Base-by-base conservation (phyloP, 2,113 vertebrate genomes). In the Anolis carolinensis region DNA sequence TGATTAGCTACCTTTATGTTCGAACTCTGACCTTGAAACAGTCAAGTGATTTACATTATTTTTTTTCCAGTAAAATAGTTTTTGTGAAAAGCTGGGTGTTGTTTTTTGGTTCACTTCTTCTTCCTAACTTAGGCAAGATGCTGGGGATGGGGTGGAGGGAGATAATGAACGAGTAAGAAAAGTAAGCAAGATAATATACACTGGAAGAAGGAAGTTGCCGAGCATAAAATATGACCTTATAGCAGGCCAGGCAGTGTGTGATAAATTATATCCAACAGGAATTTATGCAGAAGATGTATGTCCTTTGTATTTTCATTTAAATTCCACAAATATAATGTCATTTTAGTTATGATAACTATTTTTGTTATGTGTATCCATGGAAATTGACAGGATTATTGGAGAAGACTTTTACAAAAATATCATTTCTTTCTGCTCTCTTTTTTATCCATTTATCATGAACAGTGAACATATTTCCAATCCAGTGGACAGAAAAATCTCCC, bases 311-410 rank as follows among this genome's bases (percentile, higher is more conserved):
- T 89, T 91, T 87, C 32, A 59, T 87, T 68, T 14, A 81, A 83
- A 87, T 89, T 90, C 44, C 13, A 76, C 13, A 6, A 90, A 87
- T 92, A 77, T 83, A 81, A 81, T 91, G 16, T 71, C 16, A 13
- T 81, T 13, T 16, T 85, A 59, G 55, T 59, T 59, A 67, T 77
- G 1, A 63, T 59, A 16, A 32, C 67, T 21, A 79, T 80, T 88
- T 78, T 86, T 91, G 90, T 91, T 70, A 88, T 0, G 25, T 3
- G 62, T 39, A 89, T 0, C 0, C 7, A 18, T 80, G 39, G 4
- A 90, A 92, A 90, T 25, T 3, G n/a, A 73, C 84, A 16, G 1
- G 1, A 76, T 75, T 88, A 81, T 76, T 86, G 68, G 2, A 50
- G 20, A 34, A 62, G 0, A 3, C 14, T 34, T 72, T 82, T 84